A percentile compares a stretch with the other conserved stretches of the same genome.
Conservation (phyloP, 2,113 vertebrate species). For the Orcinus orca region DNA sequence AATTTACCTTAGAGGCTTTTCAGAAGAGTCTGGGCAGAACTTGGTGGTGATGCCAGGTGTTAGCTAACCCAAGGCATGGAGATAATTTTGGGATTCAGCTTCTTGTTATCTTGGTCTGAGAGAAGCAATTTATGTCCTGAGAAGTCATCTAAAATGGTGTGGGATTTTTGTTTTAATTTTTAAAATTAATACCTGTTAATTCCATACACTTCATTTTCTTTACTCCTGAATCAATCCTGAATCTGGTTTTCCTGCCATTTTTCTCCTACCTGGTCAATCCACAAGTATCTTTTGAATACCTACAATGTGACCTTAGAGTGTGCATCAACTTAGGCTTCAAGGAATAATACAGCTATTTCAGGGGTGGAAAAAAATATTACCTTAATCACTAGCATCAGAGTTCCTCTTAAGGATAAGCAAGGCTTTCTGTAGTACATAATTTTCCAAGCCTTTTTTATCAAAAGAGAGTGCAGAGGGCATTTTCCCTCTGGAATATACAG, state of each 20-base stretch:
- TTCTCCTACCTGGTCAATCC: neutral
- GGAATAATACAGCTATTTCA: neutral
- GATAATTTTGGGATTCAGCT: neutral
- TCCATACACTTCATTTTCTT: neutral
- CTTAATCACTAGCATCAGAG: neutral
- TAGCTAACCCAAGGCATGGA: neutral
- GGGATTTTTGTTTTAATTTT: neutral
- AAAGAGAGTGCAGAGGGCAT: neutral
- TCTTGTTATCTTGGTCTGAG: neutral
- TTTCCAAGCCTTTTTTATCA: neutral
- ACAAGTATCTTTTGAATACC: neutral
- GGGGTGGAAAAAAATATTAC: neutral
- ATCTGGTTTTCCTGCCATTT: neutral
- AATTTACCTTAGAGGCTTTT: constrained; percentile 53
- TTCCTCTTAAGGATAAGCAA: neutral
- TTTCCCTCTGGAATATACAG: neutral
- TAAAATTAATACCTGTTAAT: neutral
- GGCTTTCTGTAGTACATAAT: neutral
- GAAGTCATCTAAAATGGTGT: neutral
- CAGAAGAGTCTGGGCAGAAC: neutral
- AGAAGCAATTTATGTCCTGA: neutral
- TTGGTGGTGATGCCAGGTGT: neutral
- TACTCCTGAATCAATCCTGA: neutral
- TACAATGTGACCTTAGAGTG: neutral
- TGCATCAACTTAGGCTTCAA: neutral